Conservation (phyloP, 2,797 vertebrate species). For the Sebastes vulpes region DNA sequence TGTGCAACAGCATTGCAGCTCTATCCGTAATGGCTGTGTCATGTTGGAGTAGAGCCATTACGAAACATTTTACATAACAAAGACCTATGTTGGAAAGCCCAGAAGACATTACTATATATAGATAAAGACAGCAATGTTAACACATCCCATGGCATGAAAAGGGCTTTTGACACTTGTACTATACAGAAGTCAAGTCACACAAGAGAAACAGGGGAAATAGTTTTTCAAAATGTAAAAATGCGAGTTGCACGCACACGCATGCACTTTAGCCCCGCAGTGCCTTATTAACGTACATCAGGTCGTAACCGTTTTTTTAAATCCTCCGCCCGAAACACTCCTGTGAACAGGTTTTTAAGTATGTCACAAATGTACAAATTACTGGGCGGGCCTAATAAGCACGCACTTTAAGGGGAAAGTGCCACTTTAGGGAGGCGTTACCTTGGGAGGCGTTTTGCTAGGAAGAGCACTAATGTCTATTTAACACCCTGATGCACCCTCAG, state of each 20-base stretch:
- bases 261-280: slow-evolving; percentile 8
- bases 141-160: neutral
- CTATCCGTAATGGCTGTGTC: slow-evolving; percentile 10
- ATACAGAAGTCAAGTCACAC: neutral
- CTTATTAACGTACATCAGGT: slow-evolving; percentile 36
- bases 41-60: slow-evolving; percentile 19
- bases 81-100: slow-evolving; percentile 18
- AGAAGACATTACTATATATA: neutral
- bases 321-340: slow-evolving; percentile 31
- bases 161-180: neutral
- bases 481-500: slow-evolving; percentile 76
- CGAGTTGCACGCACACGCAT: neutral
- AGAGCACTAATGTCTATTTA: slow-evolving; percentile 81
- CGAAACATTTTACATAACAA: slow-evolving; percentile 1
- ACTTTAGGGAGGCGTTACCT: slow-evolving; percentile 74
- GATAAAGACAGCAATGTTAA: neutral
- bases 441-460: slow-evolving; percentile 69
- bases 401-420: slow-evolving; percentile 62
- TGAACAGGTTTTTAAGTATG: slow-evolving; percentile 56
- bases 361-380: slow-evolving; percentile 69
- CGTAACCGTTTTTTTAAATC: slow-evolving; percentile 12
- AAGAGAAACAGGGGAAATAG: neutral
- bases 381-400: slow-evolving; percentile 45
- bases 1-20: neutral
- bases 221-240: neutral